Evolutionary conservation across 1,140 invertebrate species (phyloP).

Genomic region (Drosophila parvula): DNA sequence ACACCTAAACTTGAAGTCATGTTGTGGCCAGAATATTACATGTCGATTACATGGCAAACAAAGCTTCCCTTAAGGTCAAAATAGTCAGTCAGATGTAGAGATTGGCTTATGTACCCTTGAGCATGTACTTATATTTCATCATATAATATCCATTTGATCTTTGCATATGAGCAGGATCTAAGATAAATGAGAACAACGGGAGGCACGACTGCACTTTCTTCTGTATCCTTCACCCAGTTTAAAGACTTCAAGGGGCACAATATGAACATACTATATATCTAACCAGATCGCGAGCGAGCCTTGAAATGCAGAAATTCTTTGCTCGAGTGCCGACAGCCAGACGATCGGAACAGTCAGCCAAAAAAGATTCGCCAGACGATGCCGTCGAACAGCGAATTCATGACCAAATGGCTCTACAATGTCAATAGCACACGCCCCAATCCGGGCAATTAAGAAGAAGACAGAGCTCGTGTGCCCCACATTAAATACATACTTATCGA

Average conservation of each 20-base stretch:
- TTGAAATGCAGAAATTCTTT: conserved; percentile 30
- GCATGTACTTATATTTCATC: too few relatives aligned
- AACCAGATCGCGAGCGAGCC: conserved; percentile 16
- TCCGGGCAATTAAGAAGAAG: conserved; percentile 7
- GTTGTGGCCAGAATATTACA: too few relatives aligned
- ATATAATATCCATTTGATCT: neutral
- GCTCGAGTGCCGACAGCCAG: conserved; percentile 27
- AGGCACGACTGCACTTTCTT: conserved; percentile 24
- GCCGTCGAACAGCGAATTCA: conserved; percentile 29
- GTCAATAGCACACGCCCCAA: conserved; percentile 66
- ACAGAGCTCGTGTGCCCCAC: conserved; percentile 51
- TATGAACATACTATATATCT: conserved; percentile 11
- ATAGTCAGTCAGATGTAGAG: too few relatives aligned
- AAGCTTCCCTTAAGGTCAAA: too few relatives aligned
- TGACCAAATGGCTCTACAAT: conserved; percentile 63
- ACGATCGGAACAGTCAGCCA: conserved; percentile 20
- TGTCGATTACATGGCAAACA: too few relatives aligned
- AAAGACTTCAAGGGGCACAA: conserved; percentile 26
- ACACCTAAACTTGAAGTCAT: too few relatives aligned
- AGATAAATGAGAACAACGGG: neutral
- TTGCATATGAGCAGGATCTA: neutral
- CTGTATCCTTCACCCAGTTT: conserved; percentile 35
- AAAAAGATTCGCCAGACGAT: conserved; percentile 30
- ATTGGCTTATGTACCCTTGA: too few relatives aligned
- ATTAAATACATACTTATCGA: conserved; percentile 28